Evolutionary conservation across 1,140 invertebrate genomes (phyloP), one percentile per base, ranked within the genome.

Genomic region (Drosophila athabasca): DNA sequence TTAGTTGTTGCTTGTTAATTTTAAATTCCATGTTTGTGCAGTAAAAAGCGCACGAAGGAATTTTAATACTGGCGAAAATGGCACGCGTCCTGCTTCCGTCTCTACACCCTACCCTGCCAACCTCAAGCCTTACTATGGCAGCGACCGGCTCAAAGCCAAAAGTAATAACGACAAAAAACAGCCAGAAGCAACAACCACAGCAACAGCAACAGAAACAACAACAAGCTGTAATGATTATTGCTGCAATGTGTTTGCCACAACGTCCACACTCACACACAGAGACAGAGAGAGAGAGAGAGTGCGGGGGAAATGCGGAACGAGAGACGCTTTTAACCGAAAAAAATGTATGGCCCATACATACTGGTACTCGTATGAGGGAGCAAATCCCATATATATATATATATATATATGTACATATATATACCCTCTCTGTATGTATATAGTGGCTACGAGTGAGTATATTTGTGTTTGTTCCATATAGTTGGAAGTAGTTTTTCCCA

Each of bases 221-320:
- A 87, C 82, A 79, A 76, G 81, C 78, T 55, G 83, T 79, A 87
- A 87, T 87, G 82, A 85, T 85, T 85, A 85, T 87, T 87, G 82
- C 82, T 87, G 81, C 81, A 58, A 85, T 82, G 79, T 83, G 79
- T 82, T 82, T 83, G 79, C 79, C 81, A 85, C 81, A 85, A 81
- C 65, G 82, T 77, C 78, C 81, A 72, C 77, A 80, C 50, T 46
- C 52, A 52, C 48, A 35, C 44, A 58, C 41, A 22, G 24, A 50
- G 29, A 11, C 19, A 11, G 29, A 17, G n/a, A 24, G 15, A 29
- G 24, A 35, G 51, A 8, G 44, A 13, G 15, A 31, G 22, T 11
- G 43, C n/a, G 53, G 31, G 54, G 29, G 41, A 11, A 35, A 11
- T 4, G 9, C 11, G 11, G 35, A 39, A 39, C 35, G 11, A 39